Evolutionary conservation across 2,888 invertebrate species (phyloP).

Genomic region (Branchipolynoe longqiensis): DNA sequence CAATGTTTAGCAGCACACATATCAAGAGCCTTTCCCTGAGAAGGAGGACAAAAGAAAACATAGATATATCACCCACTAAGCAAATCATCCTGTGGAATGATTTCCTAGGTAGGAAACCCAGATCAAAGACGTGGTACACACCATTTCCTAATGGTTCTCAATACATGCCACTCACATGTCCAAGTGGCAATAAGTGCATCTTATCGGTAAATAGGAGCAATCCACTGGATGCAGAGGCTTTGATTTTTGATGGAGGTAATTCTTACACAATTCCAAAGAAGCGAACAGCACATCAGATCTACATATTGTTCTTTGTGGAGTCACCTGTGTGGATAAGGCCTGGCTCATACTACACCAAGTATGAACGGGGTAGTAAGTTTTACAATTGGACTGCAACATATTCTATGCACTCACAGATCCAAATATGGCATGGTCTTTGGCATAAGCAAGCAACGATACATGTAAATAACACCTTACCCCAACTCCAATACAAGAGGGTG

Average conservation of each 20-base stretch:
- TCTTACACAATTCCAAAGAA: background rate
- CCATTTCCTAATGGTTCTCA: no score
- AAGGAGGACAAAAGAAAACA: no score
- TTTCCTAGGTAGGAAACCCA: no score
- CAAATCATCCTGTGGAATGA: no score
- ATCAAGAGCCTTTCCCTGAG: no score
- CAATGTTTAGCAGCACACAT: no score
- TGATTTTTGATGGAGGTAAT: background rate
- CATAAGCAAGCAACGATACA: background rate
- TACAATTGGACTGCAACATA: constrained; percentile 14
- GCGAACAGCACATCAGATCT: background rate
- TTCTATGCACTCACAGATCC: background rate
- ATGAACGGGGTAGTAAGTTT: background rate
- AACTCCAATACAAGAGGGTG: background rate
- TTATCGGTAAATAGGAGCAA: background rate
- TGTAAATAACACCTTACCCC: background rate
- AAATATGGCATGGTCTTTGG: background rate
- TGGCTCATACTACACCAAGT: no score
- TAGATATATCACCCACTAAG: no score
- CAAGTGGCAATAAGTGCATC: no score
- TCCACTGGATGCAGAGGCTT: background rate
- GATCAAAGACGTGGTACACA: no score
- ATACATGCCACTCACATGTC: no score
- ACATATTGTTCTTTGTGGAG: background rate
- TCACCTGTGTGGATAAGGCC: background rate